Evolutionary conservation across 2,888 invertebrate genomes (phyloP), one percentile per base, ranked within the genome.

Genomic region (Ceratothoa steindachneri): DNA sequence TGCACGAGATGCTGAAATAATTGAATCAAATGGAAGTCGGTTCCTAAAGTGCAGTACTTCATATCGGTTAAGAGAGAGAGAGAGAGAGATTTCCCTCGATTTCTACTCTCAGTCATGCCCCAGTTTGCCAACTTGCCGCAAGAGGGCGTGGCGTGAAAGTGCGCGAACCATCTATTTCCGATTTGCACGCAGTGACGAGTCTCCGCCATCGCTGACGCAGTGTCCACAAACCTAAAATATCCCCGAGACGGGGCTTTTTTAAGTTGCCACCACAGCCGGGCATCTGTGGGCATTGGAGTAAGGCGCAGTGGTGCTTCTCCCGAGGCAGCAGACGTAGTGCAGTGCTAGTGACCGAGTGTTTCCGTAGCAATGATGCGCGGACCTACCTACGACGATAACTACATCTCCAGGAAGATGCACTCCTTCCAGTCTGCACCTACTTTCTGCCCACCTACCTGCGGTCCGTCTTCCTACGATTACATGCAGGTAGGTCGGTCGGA

Each of bases 391-490:
- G 78, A 78, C 75, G 78, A 78, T 65, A 64, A 67, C 60, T 78
- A 78, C 74, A 76, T 78, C 73, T 69, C 69, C n/a, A 73, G 78
- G 30, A 78, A 78, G 70, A 75, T 78, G 75, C 53, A 75, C 41
- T 71, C 71, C 7, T 30, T 72, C 53, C 41, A 72, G 67, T 51
- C 66, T 29, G 74, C 73, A 28, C 77, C 78, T 27, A 78, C 78
- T 71, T 78, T 76, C 74, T 60, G 22, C 51, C 31, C 73, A 1
- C 78, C 77, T 2, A 30, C 69, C 65, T 67, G 60, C 41, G 7
- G 15, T 41, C 41, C 41, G 15, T 41, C 41, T 7, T 55, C 55
- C 55, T 55, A 55, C 55, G 19, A 55, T 22, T 55, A 55, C 24
- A 12, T 55, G 55, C 55, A 55, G 55, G 55, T 55, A 22, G 55